Conservation (phyloP, 2,888 invertebrate genomes). For the Anticlea derivata region DNA sequence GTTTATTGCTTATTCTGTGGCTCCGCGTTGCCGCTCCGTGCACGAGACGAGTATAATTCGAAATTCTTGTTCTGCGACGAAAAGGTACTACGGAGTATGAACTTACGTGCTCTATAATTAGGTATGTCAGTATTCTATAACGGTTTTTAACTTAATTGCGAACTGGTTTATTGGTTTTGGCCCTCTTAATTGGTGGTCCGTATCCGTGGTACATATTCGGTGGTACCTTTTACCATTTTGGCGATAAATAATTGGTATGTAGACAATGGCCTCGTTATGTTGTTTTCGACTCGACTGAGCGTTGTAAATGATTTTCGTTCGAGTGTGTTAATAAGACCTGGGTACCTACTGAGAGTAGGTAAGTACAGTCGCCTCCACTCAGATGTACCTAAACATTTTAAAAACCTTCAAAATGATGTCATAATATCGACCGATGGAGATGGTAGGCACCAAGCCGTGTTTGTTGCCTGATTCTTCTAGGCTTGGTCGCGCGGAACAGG, state of each 20-base stretch:
- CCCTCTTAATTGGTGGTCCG: slow-evolving; percentile 32
- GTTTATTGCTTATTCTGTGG: slow-evolving; percentile 20
- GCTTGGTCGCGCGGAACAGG: too few relatives aligned
- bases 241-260: slow-evolving; percentile 14
- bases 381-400: too few relatives aligned
- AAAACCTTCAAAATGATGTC: too few relatives aligned
- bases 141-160: slow-evolving; percentile 37
- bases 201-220: slow-evolving; percentile 7
- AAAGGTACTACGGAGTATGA: slow-evolving; percentile 36
- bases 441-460: too few relatives aligned
- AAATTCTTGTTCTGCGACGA: slow-evolving; percentile 65
- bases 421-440: too few relatives aligned
- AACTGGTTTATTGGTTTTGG: slow-evolving; percentile 37
- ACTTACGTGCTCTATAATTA: slow-evolving; percentile 18
- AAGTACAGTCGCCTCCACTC: too few relatives aligned
- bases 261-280: slow-evolving; percentile 20
- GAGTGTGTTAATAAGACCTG: too few relatives aligned
- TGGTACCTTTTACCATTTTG: slow-evolving; percentile 8
- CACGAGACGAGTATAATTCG: slow-evolving; percentile 55
- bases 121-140: slow-evolving; percentile 32
- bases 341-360: too few relatives aligned
- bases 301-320: too few relatives aligned
- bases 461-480: too few relatives aligned
- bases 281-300: not conserved
- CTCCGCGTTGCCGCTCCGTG: slow-evolving; percentile 51